Percentiles rank a stretch among this genome's conserved stretches.
phyloP scores from a whole-genome alignment of 2,797 vertebrate species.

The Alouatta caraya region DNA sequence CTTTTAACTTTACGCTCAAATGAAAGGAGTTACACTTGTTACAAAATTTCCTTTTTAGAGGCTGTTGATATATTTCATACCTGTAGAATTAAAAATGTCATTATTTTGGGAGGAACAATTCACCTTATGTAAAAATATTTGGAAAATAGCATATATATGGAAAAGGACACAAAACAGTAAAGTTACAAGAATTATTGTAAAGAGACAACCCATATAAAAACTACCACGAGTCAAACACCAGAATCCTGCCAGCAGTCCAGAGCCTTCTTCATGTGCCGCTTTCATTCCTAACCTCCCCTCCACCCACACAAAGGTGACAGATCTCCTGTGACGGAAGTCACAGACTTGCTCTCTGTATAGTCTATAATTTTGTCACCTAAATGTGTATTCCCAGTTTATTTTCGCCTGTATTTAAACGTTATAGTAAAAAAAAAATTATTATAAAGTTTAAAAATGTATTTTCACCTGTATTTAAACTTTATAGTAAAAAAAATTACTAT shows the following conservation, averaged over 20 bases:
- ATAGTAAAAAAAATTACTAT: neutral
- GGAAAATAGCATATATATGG: neutral
- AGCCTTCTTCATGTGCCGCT: rapidly evolving
- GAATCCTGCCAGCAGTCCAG: too few relatives aligned
- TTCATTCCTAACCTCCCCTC: neutral
- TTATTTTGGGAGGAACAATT: neutral
- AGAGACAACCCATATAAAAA: neutral
- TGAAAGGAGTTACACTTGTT: neutral
- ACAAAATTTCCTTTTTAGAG: neutral
- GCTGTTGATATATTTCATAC: neutral
- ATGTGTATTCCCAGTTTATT: neutral
- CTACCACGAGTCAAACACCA: neutral
- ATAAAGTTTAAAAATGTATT: neutral
- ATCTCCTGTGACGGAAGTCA: neutral
- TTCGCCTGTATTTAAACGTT: neutral
- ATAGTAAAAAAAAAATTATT: neutral
- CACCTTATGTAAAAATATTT: neutral
- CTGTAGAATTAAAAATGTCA: neutral
- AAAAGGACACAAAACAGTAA: neutral
- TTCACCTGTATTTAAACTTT: neutral
- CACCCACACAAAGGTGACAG: too few relatives aligned
- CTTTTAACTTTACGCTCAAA: neutral
- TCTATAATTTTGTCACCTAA: neutral
- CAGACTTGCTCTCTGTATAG: neutral
- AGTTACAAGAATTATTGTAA: neutral